Conservation (phyloP, 2,113 vertebrate genomes). For the Sclerurus mexicanus region DNA sequence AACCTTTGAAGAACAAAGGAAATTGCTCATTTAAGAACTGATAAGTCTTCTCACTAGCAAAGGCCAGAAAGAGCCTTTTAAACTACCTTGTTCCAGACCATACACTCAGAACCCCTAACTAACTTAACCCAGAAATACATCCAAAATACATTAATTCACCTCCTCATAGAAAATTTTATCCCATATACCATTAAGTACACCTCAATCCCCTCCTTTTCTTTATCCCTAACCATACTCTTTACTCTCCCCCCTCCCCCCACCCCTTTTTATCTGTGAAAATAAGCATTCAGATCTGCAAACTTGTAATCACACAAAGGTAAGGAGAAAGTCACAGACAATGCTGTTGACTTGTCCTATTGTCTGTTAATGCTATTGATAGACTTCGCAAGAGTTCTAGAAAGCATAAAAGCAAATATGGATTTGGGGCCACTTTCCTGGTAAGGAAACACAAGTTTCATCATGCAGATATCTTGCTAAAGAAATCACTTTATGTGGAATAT, state of each 20-base stretch:
- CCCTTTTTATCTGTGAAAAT: neutral
- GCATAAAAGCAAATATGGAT: neutral
- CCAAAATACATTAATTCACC: neutral
- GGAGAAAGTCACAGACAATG: neutral
- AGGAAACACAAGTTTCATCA: neutral
- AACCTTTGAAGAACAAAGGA: neutral
- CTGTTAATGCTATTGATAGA: neutral
- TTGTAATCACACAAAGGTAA: neutral
- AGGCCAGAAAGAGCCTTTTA: neutral
- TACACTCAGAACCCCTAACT: neutral
- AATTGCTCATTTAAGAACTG: neutral
- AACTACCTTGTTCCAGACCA: neutral
- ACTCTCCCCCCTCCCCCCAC: rapidly evolving
- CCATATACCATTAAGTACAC: neutral
- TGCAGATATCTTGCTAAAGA: neutral
- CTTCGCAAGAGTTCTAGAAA: neutral
- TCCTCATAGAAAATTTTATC: neutral
- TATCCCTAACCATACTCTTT: rapidly evolving
- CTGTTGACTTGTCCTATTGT: neutral
- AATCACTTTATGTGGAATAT: neutral
- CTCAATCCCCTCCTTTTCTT: neutral
- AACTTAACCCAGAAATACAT: neutral
- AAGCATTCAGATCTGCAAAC: neutral
- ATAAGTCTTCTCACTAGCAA: neutral
- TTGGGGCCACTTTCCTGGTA: neutral